Evolutionary conservation across 2,888 invertebrate genomes (phyloP), one percentile per base, ranked within the genome.

Genomic region (Tricholauxania praeusta): DNA sequence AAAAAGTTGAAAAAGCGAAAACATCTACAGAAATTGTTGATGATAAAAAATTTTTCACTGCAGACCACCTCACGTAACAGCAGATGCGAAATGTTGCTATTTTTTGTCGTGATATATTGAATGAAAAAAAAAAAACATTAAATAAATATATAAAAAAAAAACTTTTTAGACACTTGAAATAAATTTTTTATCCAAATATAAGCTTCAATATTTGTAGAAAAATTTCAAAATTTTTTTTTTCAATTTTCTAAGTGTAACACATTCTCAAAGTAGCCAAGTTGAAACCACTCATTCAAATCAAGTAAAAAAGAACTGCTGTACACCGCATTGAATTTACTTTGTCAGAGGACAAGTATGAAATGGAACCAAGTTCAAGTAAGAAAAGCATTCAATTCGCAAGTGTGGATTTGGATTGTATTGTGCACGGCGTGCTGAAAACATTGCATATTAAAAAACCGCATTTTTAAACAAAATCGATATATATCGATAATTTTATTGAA

Each of bases 291-390:
- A 28, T 22, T 64, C 51, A 64, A 51, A 64, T 64, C 64, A 64
- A 51, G 64, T 49, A 64, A 64, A 64, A 64, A 49, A 39, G 39
- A 39, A 39, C 49, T 49, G 22, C 28, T 51, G 19, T 60, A 59
- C 49, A 28, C 51, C 14, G 49, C 17, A 60, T 19, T 59, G 53
- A 67, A 67, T 67, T 67, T 67, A 67, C 65, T 67, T 53, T 67
- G 51, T 15, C 69, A 51, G 47, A 64, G 12, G 15, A 39, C 55
- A 55, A 55, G 7, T 4, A 55, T 19, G 22, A 55, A 15, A 22
- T 22, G 17, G n/a, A 55, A 55, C 55, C 22, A 55, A 55, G 19
- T 28, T 3, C 28, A 28, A 28, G 28, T 28, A 53, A 51, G 55
- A 6, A 32, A 67, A 22, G 48, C 14, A 66, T 28, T 28, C 28